Percentiles rank a stretch among this genome's conserved stretches.
phyloP scores from a whole-genome alignment of 1,140 invertebrate species.

The Ips nitidus region DNA sequence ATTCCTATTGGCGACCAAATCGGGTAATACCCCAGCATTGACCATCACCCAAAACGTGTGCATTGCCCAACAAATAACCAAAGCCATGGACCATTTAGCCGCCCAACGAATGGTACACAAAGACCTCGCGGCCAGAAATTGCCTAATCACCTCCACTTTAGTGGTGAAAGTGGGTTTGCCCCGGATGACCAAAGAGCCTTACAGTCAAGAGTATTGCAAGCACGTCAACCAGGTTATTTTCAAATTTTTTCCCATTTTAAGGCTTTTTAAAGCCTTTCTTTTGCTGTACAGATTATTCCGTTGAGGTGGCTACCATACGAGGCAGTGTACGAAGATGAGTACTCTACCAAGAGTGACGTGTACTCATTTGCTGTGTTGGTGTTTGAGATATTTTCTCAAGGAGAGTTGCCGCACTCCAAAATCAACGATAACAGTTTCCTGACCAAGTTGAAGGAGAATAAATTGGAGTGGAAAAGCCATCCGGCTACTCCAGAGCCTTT shows the following conservation, averaged over 20 bases:
- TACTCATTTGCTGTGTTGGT: conserved; percentile 88
- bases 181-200: conserved; percentile 79
- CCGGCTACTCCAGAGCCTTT: conserved; percentile 65
- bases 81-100: conserved; percentile 82
- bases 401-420: conserved; percentile 82
- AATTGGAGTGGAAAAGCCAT: conserved; percentile 66
- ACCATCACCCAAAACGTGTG: conserved; percentile 70
- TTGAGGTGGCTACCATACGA: conserved; percentile 87
- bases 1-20: conserved; percentile 79
- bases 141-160: conserved; percentile 80
- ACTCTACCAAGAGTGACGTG: conserved; percentile 91
- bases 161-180: conserved; percentile 83
- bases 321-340: conserved; percentile 87
- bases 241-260: not conserved
- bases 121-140: conserved; percentile 93
- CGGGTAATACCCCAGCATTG: conserved; percentile 61
- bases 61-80: conserved; percentile 75
- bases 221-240: conserved; percentile 69
- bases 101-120: conserved; percentile 75
- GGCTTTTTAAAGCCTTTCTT: too few species aligned
- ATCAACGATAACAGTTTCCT: conserved; percentile 77
- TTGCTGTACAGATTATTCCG: conserved; percentile 62
- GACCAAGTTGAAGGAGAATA: conserved; percentile 66
- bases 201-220: conserved; percentile 83
- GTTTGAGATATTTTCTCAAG: conserved; percentile 90